These are phyloP conservation scores for Alosa sapidissima DNA, from an alignment of 2,797 vertebrate genomes.

Conservation along the genomic window DNA sequence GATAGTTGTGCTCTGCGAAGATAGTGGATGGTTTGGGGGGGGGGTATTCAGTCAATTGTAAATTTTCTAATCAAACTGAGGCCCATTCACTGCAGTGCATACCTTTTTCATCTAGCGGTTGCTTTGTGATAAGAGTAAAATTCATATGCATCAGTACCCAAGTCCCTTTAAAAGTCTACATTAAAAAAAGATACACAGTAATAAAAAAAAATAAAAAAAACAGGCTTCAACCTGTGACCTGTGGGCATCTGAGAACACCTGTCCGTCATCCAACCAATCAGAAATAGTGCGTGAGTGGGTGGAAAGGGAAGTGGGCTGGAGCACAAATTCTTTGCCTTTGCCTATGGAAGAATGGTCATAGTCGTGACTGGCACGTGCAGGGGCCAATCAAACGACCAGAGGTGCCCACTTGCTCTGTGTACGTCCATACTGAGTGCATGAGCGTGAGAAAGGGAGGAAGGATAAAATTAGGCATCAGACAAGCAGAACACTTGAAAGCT, in stretches of 20 bases:
- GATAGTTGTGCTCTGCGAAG: not conserved
- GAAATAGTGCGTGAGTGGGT: constrained; percentile 52
- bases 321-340: constrained; percentile 39
- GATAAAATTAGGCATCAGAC: not conserved
- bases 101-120: constrained; percentile 29
- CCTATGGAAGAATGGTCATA: constrained; percentile 34
- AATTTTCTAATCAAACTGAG: not conserved
- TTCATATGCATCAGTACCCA: constrained; percentile 23
- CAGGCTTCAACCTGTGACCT: constrained; percentile 16
- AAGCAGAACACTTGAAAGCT: not conserved
- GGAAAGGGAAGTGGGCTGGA: constrained; percentile 13
- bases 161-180: constrained; percentile 30
- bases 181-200: not conserved
- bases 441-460: not conserved
- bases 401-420: constrained; percentile 72
- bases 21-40: not conserved
- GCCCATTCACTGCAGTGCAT: constrained; percentile 35
- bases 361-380: constrained; percentile 44
- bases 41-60: not conserved
- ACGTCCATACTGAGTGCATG: constrained; percentile 70
- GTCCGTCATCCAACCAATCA: constrained; percentile 18
- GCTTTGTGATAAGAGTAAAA: constrained; percentile 11
- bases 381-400: constrained; percentile 60
- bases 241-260: not conserved
- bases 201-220: not conserved